Evolutionary conservation across 2,113 vertebrate species (phyloP).

Genomic region (Rhabdornis inornatus): DNA sequence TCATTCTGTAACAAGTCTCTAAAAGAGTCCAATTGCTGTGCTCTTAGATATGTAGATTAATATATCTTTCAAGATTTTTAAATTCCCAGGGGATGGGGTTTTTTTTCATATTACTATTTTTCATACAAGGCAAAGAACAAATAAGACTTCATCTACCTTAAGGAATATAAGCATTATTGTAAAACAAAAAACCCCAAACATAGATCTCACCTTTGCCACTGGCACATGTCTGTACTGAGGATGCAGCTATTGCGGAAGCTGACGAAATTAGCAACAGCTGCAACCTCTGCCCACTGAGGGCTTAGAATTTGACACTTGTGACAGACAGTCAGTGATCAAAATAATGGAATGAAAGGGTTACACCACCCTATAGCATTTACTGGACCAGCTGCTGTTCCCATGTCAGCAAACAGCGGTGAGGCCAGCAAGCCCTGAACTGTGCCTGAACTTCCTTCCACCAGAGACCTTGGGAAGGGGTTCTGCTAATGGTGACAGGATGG

Average conservation of each 20-base stretch:
- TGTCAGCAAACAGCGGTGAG: neutral
- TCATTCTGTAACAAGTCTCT: neutral
- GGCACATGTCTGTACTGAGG: neutral
- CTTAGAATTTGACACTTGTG: neutral
- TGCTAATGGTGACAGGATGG: neutral
- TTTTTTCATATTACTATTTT: neutral
- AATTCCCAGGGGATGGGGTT: neutral
- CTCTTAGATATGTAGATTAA: neutral
- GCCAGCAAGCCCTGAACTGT: neutral
- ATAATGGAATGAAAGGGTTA: neutral
- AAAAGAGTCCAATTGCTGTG: neutral
- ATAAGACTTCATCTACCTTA: neutral
- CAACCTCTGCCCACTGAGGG: neutral
- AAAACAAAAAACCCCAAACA: neutral
- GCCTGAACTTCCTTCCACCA: neutral
- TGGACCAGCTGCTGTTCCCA: neutral
- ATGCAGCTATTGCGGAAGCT: neutral
- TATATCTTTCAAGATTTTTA: neutral
- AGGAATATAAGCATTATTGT: neutral
- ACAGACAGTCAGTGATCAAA: neutral
- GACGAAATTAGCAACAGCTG: neutral
- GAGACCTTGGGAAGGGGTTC: neutral
- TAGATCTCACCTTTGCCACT: neutral
- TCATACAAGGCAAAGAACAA: neutral
- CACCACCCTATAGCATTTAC: neutral